Evolutionary conservation across 1,140 invertebrate species (phyloP).

Genomic region (Drosophila takahashii): DNA sequence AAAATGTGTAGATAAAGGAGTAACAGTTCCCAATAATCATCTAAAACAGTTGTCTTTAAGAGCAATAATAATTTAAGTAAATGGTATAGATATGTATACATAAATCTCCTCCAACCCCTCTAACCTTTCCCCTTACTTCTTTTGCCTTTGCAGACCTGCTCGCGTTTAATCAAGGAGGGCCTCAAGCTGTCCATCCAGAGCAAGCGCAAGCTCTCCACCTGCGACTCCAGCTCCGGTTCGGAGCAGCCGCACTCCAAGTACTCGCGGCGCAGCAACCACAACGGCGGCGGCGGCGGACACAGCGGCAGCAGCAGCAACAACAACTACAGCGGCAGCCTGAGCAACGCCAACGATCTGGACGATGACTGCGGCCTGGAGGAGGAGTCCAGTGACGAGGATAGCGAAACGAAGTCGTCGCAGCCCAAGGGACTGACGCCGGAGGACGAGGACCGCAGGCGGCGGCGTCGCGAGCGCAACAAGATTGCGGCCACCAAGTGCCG

Average conservation of each 20-base stretch:
- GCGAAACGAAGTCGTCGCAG: constrained; percentile 70
- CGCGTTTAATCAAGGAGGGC: constrained; percentile 95
- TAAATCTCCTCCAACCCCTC: constrained; percentile 1
- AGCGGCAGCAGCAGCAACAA: constrained; percentile 8
- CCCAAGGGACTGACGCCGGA: constrained; percentile 90
- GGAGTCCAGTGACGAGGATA: constrained; percentile 79
- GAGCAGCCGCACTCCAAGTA: constrained; percentile 85
- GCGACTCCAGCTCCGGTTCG: constrained; percentile 86
- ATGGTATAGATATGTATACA: neutral
- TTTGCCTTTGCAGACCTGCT: constrained; percentile 89
- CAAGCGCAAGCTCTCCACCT: constrained; percentile 90
- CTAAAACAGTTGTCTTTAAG: too few species aligned
- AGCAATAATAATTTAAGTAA: too few species aligned
- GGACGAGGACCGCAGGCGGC: constrained; percentile 93
- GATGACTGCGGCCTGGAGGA: constrained; percentile 61
- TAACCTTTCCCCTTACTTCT: constrained; percentile 14
- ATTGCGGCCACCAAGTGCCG: constrained; percentile 98
- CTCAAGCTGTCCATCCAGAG: constrained; percentile 95
- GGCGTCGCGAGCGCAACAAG: constrained; percentile 96
- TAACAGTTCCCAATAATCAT: too few species aligned
- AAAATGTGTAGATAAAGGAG: too few species aligned
- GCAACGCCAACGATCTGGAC: constrained; percentile 42
- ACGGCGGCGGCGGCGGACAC: constrained; percentile 20
- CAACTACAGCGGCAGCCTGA: constrained; percentile 29
- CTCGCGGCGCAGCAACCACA: constrained; percentile 50